Percentiles rank a stretch among this genome's conserved stretches.
phyloP scores from a whole-genome alignment of 2,113 vertebrate genomes.

The Oostethus manadensis region DNA sequence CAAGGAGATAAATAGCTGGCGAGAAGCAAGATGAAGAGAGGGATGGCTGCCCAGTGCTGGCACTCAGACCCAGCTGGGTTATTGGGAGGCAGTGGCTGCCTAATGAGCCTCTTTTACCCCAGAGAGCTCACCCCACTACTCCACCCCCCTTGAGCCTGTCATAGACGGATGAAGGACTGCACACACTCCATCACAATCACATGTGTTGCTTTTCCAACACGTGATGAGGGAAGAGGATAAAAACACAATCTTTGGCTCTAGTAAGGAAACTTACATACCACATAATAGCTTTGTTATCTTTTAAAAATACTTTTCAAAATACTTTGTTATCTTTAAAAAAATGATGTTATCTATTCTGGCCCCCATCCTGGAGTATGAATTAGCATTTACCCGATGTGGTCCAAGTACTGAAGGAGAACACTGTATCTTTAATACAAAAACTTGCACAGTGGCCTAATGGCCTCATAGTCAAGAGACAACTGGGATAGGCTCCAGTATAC shows the following conservation, averaged over 20 bases:
- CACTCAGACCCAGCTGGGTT: constrained; percentile 68
- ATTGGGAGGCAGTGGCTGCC: constrained; percentile 62
- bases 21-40: constrained; percentile 51
- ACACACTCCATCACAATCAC: constrained; percentile 57
- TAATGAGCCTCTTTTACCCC: constrained; percentile 70
- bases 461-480: too few relatives aligned
- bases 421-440: too few relatives aligned
- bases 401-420: too few relatives aligned
- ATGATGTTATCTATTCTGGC: too few relatives aligned
- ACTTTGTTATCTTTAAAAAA: too few relatives aligned
- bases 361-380: too few relatives aligned
- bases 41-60: constrained; percentile 62
- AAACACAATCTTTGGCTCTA: constrained; percentile 43
- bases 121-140: constrained; percentile 61
- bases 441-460: too few relatives aligned
- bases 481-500: too few relatives aligned
- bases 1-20: constrained; percentile 34
- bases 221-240: constrained; percentile 48
- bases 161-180: constrained; percentile 62
- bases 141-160: constrained; percentile 49
- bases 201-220: constrained; percentile 56
- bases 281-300: not conserved
- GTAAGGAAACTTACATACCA: constrained; percentile 33
- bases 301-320: too few relatives aligned
- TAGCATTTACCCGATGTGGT: too few relatives aligned